Evolutionary conservation across 2,888 invertebrate species (phyloP).

Genomic region (Ophion costatus): DNA sequence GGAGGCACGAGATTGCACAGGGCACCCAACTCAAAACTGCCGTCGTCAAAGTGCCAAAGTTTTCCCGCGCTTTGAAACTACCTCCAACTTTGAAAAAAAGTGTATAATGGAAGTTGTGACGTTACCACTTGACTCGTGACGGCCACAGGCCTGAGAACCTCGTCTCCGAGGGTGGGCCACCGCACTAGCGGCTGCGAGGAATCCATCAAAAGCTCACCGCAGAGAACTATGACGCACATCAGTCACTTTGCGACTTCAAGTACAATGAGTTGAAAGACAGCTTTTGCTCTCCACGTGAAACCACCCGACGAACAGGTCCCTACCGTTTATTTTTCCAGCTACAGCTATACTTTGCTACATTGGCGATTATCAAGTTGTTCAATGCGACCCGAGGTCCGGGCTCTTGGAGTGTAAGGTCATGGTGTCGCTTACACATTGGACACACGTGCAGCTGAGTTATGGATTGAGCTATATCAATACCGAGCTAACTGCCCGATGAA

Average conservation of each 20-base stretch:
- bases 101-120: conserved; percentile 2
- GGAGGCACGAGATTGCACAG: too few relatives aligned
- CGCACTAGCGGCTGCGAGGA: not conserved
- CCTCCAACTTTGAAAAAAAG: not conserved
- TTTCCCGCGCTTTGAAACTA: not conserved
- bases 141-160: not conserved
- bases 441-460: conserved; percentile 48
- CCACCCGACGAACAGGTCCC: too few relatives aligned
- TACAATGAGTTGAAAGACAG: not conserved
- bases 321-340: too few relatives aligned
- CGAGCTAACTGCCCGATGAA: conserved; percentile 61
- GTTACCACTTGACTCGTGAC: not conserved
- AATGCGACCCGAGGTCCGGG: conserved; percentile 46
- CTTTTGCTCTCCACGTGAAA: too few relatives aligned
- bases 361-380: conserved; percentile 10
- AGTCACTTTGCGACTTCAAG: conserved; percentile 1
- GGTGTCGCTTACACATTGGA: conserved; percentile 16
- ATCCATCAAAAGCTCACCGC: conserved; percentile 9
- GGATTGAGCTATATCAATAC: conserved; percentile 43
- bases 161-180: not conserved
- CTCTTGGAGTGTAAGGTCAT: conserved; percentile 39
- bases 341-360: too few relatives aligned
- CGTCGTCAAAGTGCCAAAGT: too few relatives aligned
- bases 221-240: not conserved
- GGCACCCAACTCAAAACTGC: too few relatives aligned